A percentile compares a stretch with the other conserved stretches of the same genome.
phyloP scores from a whole-genome alignment of 2,113 vertebrate genomes.

The Centrocercus urophasianus region DNA sequence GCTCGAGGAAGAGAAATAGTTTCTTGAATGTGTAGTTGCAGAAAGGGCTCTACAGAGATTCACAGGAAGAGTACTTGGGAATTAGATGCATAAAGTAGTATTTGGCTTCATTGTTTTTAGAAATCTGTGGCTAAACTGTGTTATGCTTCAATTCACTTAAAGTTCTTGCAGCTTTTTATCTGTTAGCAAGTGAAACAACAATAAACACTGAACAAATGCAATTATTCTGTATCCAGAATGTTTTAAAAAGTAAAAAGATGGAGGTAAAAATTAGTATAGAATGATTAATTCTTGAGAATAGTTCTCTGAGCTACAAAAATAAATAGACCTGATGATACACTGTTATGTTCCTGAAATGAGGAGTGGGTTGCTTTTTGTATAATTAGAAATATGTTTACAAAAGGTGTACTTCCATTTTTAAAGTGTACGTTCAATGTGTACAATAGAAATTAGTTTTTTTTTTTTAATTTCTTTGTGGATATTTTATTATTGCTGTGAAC shows the following conservation, averaged over 20 bases:
- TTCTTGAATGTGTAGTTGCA: neutral
- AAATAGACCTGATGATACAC: neutral
- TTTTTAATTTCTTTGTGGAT: neutral
- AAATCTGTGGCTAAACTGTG: neutral
- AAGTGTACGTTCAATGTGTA: neutral
- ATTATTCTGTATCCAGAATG: neutral
- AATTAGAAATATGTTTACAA: neutral
- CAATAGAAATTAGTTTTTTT: neutral
- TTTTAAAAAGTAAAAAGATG: neutral
- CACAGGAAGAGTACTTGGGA: neutral
- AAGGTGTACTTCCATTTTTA: neutral
- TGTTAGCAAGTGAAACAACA: neutral
- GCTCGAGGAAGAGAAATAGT: slow-evolving; percentile 30
- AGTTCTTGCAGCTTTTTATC: neutral
- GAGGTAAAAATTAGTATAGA: neutral
- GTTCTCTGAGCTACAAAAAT: neutral
- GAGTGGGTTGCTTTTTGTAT: neutral
- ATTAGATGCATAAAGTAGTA: neutral
- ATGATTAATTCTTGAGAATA: neutral
- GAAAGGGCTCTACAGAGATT: slow-evolving; percentile 14
- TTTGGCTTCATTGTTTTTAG: neutral
- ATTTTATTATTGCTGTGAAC: neutral
- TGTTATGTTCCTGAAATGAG: neutral
- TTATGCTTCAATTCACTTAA: neutral
- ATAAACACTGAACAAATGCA: neutral